phyloP scores from a whole-genome alignment of 2,797 vertebrate species.

The Alcedo atthis region DNA sequence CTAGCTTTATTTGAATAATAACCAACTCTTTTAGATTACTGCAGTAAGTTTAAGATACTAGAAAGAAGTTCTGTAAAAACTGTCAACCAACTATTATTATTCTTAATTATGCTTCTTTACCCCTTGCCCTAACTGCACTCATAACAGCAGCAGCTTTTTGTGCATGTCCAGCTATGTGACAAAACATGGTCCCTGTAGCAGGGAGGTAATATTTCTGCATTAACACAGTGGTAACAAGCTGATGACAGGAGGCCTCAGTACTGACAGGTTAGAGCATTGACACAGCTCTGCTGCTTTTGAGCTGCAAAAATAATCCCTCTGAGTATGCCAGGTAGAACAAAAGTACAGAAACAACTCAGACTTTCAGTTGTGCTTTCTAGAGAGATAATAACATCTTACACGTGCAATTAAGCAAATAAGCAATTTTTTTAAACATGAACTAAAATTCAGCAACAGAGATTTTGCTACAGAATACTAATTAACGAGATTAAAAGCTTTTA shows the following conservation, averaged over 20 bases:
- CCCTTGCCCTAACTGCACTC: not conserved
- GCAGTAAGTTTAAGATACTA: not conserved
- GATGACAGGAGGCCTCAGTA: not conserved
- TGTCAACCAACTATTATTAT: not conserved
- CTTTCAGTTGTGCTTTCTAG: not conserved
- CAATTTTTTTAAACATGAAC: not conserved
- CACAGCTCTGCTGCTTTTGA: not conserved
- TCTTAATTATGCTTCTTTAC: not conserved
- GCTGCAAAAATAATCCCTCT: not conserved
- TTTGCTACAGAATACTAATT: not conserved
- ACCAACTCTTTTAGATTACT: not conserved
- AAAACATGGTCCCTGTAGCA: accelerated
- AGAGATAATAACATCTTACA: not conserved
- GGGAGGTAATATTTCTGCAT: accelerated
- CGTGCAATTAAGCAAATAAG: not conserved
- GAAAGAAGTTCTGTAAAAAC: not conserved
- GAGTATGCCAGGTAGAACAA: not conserved
- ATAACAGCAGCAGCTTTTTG: not conserved
- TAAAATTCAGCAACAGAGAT: not conserved
- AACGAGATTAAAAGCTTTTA: not conserved
- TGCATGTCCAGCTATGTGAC: not conserved
- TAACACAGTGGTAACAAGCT: not conserved
- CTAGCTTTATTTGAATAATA: not conserved
- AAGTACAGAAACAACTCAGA: not conserved
- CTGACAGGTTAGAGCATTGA: not conserved